A percentile compares a stretch with the other conserved stretches of the same genome.
Evolutionary conservation across 2,113 vertebrate genomes (phyloP).

Genomic region (Miniopterus natalensis): DNA sequence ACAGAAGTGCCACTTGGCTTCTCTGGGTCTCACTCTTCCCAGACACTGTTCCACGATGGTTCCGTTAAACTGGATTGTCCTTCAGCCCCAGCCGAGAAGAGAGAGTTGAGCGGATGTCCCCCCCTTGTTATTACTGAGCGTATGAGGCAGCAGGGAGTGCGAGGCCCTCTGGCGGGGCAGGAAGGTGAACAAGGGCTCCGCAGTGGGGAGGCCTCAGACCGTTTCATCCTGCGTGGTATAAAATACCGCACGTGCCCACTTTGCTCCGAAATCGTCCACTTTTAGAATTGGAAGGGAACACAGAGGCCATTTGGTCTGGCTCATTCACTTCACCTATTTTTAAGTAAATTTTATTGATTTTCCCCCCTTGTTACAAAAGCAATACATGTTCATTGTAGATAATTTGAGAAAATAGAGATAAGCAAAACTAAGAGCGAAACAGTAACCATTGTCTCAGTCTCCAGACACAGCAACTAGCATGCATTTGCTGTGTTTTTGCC

Average conservation of each 20-base stretch:
- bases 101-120: neutral
- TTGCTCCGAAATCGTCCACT: conserved; percentile 33
- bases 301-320: conserved; percentile 37
- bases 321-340: conserved; percentile 69
- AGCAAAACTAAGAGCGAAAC: conserved; percentile 49
- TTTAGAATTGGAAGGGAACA: conserved; percentile 49
- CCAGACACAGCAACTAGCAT: neutral
- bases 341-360: conserved; percentile 66
- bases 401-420: conserved; percentile 50
- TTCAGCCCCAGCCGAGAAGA: neutral
- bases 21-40: neutral
- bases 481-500: conserved; percentile 19
- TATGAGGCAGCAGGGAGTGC: neutral
- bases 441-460: conserved; percentile 13
- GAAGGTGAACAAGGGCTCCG: neutral
- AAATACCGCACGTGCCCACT: neutral
- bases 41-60: neutral
- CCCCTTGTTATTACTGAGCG: neutral
- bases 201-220: neutral
- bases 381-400: conserved; percentile 24
- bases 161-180: neutral
- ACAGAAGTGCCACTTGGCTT: neutral
- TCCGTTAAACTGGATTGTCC: neutral
- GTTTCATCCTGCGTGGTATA: neutral
- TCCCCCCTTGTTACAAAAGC: neutral